Percentiles rank a stretch among this genome's conserved stretches.
phyloP scores from a whole-genome alignment of 53 echinoderm and acorn worm genomes.

The Stichopus horrens region DNA sequence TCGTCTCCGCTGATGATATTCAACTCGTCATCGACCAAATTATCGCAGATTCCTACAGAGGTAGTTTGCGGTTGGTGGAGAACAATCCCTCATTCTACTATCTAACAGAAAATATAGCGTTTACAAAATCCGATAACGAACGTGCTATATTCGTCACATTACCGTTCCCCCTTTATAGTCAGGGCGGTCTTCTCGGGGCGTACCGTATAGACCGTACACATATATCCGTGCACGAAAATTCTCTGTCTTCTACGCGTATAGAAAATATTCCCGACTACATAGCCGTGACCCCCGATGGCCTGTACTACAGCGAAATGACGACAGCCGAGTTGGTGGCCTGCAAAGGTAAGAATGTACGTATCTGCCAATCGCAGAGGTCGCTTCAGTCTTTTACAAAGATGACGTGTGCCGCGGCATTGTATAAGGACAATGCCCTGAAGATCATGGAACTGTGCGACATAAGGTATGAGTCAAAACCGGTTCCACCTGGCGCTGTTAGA shows the following conservation, averaged over 20 bases:
- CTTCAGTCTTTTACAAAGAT: not conserved
- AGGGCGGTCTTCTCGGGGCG: not conserved
- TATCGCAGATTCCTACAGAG: not conserved
- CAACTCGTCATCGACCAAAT: not conserved
- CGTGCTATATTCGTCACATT: not conserved
- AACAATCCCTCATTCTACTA: not conserved
- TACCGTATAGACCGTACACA: not conserved
- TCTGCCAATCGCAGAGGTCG: not conserved
- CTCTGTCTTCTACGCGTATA: not conserved
- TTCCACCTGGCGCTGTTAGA: not conserved
- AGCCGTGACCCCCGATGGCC: not conserved
- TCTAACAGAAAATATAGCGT: not conserved
- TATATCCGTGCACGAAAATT: not conserved
- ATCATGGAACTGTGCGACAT: not conserved
- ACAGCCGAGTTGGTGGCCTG: not conserved
- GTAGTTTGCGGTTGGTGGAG: not conserved
- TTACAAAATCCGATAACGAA: not conserved
- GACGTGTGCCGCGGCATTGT: slow-evolving; percentile 6
- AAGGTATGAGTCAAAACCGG: not conserved
- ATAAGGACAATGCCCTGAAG: not conserved
- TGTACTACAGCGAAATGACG: not conserved
- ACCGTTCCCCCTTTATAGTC: not conserved
- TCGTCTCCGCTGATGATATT: not conserved
- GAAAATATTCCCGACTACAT: slow-evolving; percentile 2
- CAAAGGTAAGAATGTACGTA: not conserved